phyloP scores from a whole-genome alignment of 2,797 vertebrate species.

The Hafferia zeledoni region DNA sequence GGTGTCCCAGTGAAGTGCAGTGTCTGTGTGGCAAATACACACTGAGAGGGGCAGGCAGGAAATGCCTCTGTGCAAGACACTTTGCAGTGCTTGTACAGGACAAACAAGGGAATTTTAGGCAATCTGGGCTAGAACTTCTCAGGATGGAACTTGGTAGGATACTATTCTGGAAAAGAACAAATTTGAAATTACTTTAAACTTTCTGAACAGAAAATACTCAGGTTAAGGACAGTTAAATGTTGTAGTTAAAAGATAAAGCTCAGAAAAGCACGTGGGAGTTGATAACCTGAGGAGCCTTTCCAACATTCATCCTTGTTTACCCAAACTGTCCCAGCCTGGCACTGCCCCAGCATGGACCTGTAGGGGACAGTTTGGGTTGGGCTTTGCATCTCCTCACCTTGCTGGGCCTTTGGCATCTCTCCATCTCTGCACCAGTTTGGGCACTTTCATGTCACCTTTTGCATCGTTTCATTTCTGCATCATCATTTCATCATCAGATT shows the following conservation, averaged over 20 bases:
- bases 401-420: no score
- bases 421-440: no score
- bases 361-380: not conserved
- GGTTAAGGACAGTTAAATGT: not conserved
- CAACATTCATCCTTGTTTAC: not conserved
- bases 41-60: not conserved
- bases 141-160: not conserved
- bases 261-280: not conserved
- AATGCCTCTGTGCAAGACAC: not conserved
- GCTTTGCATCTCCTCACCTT: no score
- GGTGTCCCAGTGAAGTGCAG: not conserved
- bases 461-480: no score
- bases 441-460: no score
- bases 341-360: accelerated
- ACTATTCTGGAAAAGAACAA: not conserved
- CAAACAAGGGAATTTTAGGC: not conserved
- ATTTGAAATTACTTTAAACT: not conserved
- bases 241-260: not conserved
- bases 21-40: not conserved
- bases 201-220: not conserved
- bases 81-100: not conserved
- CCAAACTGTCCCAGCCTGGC: not conserved
- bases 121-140: not conserved
- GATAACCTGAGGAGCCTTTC: not conserved
- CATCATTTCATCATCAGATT: no score